These are phyloP conservation scores for Empidonax traillii DNA, from an alignment of 2,113 vertebrate species.

Conservation along the genomic window DNA sequence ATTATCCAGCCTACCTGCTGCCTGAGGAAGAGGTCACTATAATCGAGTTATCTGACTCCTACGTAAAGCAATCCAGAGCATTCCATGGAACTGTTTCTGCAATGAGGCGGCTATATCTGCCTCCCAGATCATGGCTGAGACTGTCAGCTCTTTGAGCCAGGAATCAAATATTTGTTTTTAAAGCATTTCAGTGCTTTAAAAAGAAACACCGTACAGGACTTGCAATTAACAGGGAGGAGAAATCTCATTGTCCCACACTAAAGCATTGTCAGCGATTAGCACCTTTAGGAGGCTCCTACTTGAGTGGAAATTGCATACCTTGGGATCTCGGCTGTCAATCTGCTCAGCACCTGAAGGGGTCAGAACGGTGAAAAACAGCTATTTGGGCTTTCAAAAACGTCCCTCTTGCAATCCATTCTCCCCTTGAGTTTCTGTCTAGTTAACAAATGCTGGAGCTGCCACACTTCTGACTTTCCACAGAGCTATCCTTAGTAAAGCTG, in stretches of 20 bases:
- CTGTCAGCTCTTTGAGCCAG: not conserved
- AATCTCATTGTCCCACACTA: not conserved
- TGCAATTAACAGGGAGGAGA: not conserved
- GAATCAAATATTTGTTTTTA: not conserved
- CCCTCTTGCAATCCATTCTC: not conserved
- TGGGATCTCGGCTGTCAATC: not conserved
- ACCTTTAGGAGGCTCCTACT: not conserved
- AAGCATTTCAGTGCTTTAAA: not conserved
- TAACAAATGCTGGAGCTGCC: not conserved
- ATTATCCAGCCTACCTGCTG: not conserved
- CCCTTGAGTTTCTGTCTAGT: not conserved
- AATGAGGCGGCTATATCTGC: not conserved
- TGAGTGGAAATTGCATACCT: not conserved
- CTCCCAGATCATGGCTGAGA: not conserved
- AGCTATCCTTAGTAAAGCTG: not conserved
- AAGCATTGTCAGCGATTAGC: not conserved
- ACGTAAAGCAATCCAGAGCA: not conserved
- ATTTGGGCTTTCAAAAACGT: not conserved
- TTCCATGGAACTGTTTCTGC: not conserved
- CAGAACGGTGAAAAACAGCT: not conserved
- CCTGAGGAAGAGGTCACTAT: not conserved
- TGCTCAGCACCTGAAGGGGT: not conserved
- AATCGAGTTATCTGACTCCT: not conserved
- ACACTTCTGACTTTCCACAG: not conserved
- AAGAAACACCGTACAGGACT: not conserved